These are phyloP conservation scores for Danio choprae DNA, from an alignment of 2,797 vertebrate species.

Conservation along the genomic window DNA sequence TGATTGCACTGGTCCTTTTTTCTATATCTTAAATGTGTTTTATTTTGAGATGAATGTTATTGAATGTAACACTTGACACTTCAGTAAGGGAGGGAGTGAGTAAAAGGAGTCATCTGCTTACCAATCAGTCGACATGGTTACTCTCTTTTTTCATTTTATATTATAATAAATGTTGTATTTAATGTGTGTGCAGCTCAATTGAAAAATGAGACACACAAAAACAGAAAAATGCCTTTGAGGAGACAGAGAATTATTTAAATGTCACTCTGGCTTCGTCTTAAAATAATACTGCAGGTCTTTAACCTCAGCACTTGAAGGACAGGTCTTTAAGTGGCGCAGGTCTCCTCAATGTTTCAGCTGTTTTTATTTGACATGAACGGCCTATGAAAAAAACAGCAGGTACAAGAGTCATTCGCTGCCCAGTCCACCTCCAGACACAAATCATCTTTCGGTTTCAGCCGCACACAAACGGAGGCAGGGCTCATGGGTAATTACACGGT, in stretches of 20 bases:
- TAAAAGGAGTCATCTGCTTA: neutral
- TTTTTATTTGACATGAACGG: conserved; percentile 11
- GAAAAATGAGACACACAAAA: no score
- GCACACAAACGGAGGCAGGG: conserved; percentile 9
- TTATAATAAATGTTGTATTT: no score
- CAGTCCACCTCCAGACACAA: neutral
- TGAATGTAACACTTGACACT: neutral
- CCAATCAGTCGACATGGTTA: neutral
- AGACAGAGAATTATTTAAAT: neutral
- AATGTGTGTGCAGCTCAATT: neutral
- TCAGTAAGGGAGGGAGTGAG: neutral
- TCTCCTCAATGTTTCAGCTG: conserved; percentile 14
- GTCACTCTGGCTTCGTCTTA: neutral
- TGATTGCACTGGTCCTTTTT: no score
- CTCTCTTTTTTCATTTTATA: neutral
- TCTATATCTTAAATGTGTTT: no score
- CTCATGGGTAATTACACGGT: conserved; percentile 40
- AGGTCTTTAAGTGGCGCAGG: neutral
- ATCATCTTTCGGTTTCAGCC: neutral
- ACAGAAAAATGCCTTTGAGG: neutral
- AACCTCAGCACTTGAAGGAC: neutral
- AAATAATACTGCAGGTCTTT: neutral
- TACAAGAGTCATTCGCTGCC: conserved; percentile 12
- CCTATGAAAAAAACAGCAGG: conserved; percentile 16
- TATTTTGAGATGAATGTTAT: neutral